Base-by-base conservation (phyloP, 2,113 vertebrate genomes). In the Scophthalmus maximus region DNA sequence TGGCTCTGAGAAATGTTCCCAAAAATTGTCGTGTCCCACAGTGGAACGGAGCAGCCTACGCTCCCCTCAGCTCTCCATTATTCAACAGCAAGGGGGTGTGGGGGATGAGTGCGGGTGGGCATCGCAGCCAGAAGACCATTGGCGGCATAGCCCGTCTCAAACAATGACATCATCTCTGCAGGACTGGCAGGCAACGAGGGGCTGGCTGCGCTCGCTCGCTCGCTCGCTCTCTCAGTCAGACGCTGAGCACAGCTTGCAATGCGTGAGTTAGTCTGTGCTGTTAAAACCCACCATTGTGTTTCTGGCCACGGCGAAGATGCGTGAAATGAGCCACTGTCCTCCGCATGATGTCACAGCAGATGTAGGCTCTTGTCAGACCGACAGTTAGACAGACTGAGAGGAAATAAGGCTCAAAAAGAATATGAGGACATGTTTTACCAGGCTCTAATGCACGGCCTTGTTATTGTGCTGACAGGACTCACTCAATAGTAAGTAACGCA, bases 111-210 rank as follows among this genome's bases (percentile, higher is more conserved):
- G 26, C 20, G 53, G 12, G 44, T 32, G 38, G 34, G 27, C 51
- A 60, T 22, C 25, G 2, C 26, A 59, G 72, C 79, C 76, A 72
- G 63, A 56, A 72, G 30, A 72, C 55, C 57, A 51, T 38, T 51
- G 20, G 32, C 60, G 57, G 60, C 44, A 27, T 18, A 29, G 78
- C 47, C 62, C 18, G 57, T 36, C 76, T 82, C 56, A 72, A 87
- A 84, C 80, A 73, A 90, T 94, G 90, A 93, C 91, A 91, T 94
- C 92, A 94, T 88, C 90, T 82, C 87, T 92, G 92, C 88, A 92
- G 90, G 81, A 88, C 87, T 86, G 86, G 86, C 83, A 81, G 49
- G 53, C 65, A 51, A 29, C 12, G 57, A 73, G 23, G n/a, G 61
- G 32, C 69, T 68, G 50, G 36, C 51, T 57, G 65, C 11, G 0